Evolutionary conservation across 2,797 vertebrate species (phyloP), one percentile per base, ranked within the genome.

Genomic region (Acanthopagrus latus): DNA sequence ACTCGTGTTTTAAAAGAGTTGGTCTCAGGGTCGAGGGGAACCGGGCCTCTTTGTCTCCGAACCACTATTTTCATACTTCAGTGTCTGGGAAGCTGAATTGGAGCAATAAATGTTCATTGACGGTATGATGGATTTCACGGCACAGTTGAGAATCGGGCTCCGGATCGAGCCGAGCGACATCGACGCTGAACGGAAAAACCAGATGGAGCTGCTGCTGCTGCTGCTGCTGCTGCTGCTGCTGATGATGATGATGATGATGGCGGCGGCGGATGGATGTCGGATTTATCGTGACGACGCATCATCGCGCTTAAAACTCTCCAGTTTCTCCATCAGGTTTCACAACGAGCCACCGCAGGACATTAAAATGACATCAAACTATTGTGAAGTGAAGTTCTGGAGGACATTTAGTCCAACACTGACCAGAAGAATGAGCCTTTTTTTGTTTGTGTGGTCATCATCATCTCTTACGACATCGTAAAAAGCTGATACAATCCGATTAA

Each of bases 61-160:
- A 62, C 76, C 75, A 78, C 64, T 87, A 47, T 89, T 92, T 91
- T 91, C 83, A 88, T 92, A 84, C 87, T 85, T 81, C 47, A 77
- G 64, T 64, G 91, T 92, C 90, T 93, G 88, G 90, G 74, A 88
- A 84, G 77, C 75, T 58, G 85, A 79, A 89, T 83, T 78, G 71
- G 73, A 84, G 87, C 86, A 83, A 76, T 90, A 88, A 86, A 78
- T 78, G 88, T 87, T 87, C 66, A 17, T 68, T 52, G 78, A 62
- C 44, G 27, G 46, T 54, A 3, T 82, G 92, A 93, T 93, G 86
- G 90, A 67, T 91, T 92, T 76, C 85, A 86, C 71, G 82, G 83
- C 67, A 48, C 68, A 52, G 81, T 17, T 62, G 13, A 57, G 75
- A 77, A 79, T 50, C 63, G 82, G 33, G 79, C 86, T 27, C 81